Evolutionary conservation across 1,140 invertebrate genomes (phyloP), one percentile per base, ranked within the genome.

Genomic region (Arion vulgaris): DNA sequence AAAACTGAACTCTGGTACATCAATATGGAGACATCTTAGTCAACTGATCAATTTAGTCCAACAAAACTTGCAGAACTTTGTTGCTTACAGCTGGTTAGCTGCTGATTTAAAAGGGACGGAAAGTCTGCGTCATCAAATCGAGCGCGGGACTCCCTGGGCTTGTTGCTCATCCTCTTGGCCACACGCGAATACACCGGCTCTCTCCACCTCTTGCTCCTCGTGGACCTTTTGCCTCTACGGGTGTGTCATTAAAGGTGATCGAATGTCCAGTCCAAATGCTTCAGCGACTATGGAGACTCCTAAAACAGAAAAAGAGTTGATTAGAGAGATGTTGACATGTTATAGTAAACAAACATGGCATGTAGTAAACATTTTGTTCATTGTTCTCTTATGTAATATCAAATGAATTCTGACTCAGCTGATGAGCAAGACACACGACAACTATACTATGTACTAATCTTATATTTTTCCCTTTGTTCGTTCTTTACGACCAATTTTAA

Each of bases 81-180:
- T n/a, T 57, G 9, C 53, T 32, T 7, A 11, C 11, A 23, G n/a
- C n/a, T n/a, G n/a, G n/a, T 5, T 87, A 51, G 88, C 87, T 68
- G 79, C 87, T 49, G 85, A 85, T 66, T 90, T 88, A 39, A 89
- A 75, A 90, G 88, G 76, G 86, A 97, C 85, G 97, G 97, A 93
- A 98, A 98, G 93, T 98, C 97, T 90, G 96, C 95, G 93, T 97
- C 97, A 91, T 98, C 96, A 75, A 98, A 96, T 92, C 97, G 97
- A 36, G 97, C 97, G 89, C 97, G 97, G 84, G 95, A 93, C 86
- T 95, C 94, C 87, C 93, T 86, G 26, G 85, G 84, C 51, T 82
- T 83, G 15, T 87, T 80, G 68, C 85, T 84, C 23, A 87, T 62
- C 86, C 80, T 17, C 83, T 51, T 83, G 76, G 26, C 87, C 84